Percentiles rank a stretch among this genome's conserved stretches.
Evolutionary conservation across 2,113 vertebrate species (phyloP).

Genomic region (Xenus cinereus): DNA sequence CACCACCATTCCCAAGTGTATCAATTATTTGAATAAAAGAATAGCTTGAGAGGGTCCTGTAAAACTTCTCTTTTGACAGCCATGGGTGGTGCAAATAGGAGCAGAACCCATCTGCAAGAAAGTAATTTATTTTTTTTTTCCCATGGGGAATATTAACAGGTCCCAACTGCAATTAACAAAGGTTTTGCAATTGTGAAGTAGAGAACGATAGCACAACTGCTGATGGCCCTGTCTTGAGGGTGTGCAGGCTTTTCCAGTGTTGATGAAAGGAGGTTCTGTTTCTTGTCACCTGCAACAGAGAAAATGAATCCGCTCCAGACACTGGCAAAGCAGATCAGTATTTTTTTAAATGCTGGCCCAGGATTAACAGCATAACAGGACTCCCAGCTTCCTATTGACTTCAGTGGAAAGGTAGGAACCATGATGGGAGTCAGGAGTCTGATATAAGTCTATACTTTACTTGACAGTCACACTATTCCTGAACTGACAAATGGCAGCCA

Average conservation of each 20-base stretch:
- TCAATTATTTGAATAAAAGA: background rate
- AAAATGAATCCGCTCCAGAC: background rate
- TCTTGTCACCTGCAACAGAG: background rate
- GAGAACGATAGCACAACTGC: background rate
- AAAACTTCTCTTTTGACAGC: background rate
- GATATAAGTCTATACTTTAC: background rate
- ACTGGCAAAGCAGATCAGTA: background rate
- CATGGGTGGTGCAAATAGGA: background rate
- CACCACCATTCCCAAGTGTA: rapidly evolving
- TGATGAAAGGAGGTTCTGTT: background rate
- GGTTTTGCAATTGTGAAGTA: background rate
- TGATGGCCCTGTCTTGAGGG: background rate
- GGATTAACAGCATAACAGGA: background rate
- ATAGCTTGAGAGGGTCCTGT: background rate
- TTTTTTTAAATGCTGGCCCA: background rate
- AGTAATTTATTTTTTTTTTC: background rate
- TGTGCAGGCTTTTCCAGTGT: background rate
- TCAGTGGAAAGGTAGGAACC: background rate
- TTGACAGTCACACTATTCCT: background rate
- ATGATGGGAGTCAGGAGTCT: background rate
- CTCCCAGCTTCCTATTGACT: background rate
- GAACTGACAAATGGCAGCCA: conserved; percentile 21
- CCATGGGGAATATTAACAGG: background rate
- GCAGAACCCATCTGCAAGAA: background rate
- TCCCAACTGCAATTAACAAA: background rate